phyloP scores from a whole-genome alignment of 2,888 invertebrate genomes.

The Ischnura elegans region DNA sequence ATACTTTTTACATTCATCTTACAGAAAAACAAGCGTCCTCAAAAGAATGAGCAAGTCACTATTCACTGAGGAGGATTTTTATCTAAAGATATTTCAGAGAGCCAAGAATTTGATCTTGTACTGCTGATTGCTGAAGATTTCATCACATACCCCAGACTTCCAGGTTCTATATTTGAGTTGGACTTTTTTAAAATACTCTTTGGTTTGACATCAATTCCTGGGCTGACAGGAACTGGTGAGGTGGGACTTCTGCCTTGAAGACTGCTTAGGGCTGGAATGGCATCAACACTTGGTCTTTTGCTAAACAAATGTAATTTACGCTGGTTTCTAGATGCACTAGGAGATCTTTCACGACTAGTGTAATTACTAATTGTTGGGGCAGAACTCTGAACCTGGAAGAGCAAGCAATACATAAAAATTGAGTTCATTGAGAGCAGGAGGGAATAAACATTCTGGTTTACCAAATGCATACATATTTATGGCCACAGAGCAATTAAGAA shows the following conservation, averaged over 20 bases:
- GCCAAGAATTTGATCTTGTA: slow-evolving; percentile 71
- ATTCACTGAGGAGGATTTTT: slow-evolving; percentile 61
- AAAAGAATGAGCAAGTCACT: slow-evolving; percentile 8
- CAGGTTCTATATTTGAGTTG: slow-evolving; percentile 73
- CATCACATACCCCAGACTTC: slow-evolving; percentile 69
- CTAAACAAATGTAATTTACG: slow-evolving; percentile 71
- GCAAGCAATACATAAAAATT: not conserved
- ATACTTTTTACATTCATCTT: slow-evolving; percentile 37
- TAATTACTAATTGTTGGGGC: slow-evolving; percentile 71
- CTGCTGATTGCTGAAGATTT: slow-evolving; percentile 71
- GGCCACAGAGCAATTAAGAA: not conserved
- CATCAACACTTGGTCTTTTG: slow-evolving; percentile 71
- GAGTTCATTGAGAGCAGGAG: not conserved
- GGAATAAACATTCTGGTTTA: not conserved
- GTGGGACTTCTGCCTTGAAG: slow-evolving; percentile 70
- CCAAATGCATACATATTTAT: not conserved
- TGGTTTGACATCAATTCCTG: slow-evolving; percentile 72
- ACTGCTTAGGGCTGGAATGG: slow-evolving; percentile 69
- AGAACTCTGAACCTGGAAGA: slow-evolving; percentile 71
- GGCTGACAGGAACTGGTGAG: slow-evolving; percentile 70
- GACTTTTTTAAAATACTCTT: slow-evolving; percentile 75
- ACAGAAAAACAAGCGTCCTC: slow-evolving; percentile 36
- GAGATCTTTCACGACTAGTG: slow-evolving; percentile 71
- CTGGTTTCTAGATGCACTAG: slow-evolving; percentile 70
- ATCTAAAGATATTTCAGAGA: slow-evolving; percentile 69